Percentiles rank a stretch among this genome's conserved stretches.
Evolutionary conservation across 2,113 vertebrate species (phyloP).

Genomic region (Oriolus oriolus): DNA sequence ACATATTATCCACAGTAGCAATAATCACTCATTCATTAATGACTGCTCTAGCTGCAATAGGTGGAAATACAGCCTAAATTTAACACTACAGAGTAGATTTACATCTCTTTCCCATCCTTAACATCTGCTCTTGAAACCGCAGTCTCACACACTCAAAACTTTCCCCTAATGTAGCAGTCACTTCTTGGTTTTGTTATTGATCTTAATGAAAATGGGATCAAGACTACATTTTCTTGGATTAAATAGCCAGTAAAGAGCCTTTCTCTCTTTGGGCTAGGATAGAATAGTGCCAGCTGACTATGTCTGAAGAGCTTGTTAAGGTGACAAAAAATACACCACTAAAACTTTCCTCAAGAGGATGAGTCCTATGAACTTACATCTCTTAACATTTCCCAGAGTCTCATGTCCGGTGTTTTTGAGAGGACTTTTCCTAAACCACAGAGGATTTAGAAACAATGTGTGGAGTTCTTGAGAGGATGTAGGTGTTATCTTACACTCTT

Average conservation of each 20-base stretch:
- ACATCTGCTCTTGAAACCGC: neutral
- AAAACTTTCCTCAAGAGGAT: neutral
- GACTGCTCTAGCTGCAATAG: neutral
- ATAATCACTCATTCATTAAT: neutral
- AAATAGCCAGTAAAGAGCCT: neutral
- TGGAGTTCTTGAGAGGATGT: neutral
- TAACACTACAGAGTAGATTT: neutral
- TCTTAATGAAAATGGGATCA: neutral
- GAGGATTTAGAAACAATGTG: neutral
- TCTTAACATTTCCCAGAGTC: neutral
- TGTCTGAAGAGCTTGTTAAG: neutral
- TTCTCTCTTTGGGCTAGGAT: neutral
- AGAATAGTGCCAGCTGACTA: neutral
- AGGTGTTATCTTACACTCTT: neutral
- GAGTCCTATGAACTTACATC: neutral
- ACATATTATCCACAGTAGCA: neutral
- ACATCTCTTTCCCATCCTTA: neutral
- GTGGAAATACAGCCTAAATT: neutral
- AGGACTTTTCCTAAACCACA: neutral
- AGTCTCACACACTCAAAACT: neutral
- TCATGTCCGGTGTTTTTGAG: fast-evolving
- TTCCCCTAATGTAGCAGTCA: neutral
- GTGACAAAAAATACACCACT: neutral
- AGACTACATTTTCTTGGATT: neutral
- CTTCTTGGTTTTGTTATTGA: neutral